phyloP scores from a whole-genome alignment of 2,113 vertebrate species.

The Ctenodactylus gundi region DNA sequence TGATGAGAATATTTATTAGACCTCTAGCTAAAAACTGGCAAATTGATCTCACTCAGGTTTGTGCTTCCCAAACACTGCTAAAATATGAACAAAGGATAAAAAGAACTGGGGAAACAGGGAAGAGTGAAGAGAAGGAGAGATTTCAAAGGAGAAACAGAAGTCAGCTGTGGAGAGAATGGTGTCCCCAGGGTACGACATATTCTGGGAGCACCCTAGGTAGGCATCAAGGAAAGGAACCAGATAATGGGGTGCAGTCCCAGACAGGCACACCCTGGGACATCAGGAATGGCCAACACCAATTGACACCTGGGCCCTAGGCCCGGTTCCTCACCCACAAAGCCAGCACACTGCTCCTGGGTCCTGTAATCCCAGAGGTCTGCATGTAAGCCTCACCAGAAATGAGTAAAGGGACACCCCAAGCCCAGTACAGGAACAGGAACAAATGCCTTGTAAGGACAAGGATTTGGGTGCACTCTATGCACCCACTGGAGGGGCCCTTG shows the following conservation, averaged over 20 bases:
- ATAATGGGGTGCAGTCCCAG: accelerated
- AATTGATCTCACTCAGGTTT: background rate
- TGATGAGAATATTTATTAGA: background rate
- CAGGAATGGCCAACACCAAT: accelerated
- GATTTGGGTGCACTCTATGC: background rate
- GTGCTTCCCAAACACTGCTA: background rate
- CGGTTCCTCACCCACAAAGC: background rate
- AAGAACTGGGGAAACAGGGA: background rate
- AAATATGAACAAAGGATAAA: background rate
- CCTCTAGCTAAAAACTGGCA: background rate
- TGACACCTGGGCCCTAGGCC: background rate
- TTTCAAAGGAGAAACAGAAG: background rate
- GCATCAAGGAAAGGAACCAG: background rate
- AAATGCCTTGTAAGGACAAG: background rate
- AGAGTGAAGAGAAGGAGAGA: background rate
- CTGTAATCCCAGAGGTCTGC: background rate
- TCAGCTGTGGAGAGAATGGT: accelerated
- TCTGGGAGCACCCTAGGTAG: no score
- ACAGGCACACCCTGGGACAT: background rate
- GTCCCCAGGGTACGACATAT: accelerated
- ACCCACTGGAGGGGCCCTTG: accelerated
- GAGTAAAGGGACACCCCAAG: background rate
- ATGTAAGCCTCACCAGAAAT: background rate
- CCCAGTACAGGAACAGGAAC: background rate
- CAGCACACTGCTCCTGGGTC: background rate